Conservation (phyloP, 2,797 vertebrate species). For the Mormyrops attenuatus region DNA sequence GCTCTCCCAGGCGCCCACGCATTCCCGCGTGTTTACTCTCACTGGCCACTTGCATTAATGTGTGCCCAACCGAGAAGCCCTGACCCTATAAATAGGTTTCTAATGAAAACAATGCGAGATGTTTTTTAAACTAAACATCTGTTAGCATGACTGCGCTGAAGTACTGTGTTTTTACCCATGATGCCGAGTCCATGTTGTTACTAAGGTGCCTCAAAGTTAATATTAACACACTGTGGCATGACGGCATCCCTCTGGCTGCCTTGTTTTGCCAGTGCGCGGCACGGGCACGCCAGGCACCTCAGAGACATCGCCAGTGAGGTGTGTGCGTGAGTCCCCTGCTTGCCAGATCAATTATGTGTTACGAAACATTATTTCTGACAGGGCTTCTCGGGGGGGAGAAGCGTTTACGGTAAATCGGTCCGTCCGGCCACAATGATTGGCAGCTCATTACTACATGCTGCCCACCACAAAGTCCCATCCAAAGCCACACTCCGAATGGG, state of each 20-base stretch:
- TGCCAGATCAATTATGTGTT: constrained; percentile 20
- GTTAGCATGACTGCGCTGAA: background rate
- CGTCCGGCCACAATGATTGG: constrained; percentile 17
- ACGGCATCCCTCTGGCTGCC: background rate
- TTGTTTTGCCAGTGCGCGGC: background rate
- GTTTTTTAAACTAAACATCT: background rate
- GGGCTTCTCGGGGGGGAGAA: constrained; percentile 5
- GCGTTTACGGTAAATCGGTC: constrained; percentile 14
- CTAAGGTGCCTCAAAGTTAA: background rate
- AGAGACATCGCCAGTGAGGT: background rate
- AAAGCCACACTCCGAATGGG: background rate
- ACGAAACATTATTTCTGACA: constrained; percentile 4
- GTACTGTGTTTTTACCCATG: background rate
- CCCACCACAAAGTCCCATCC: background rate
- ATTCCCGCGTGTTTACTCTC: background rate
- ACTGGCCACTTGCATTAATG: background rate
- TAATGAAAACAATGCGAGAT: background rate
- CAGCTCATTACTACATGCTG: constrained; percentile 16
- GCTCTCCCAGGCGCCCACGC: background rate
- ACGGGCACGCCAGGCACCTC: background rate
- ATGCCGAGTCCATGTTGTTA: background rate
- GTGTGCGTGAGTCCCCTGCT: background rate
- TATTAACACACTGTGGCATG: background rate
- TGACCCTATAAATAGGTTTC: background rate
- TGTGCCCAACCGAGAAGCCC: background rate